phyloP scores from a whole-genome alignment of 2,888 invertebrate genomes.

The Nasonovia ribisnigri region DNA sequence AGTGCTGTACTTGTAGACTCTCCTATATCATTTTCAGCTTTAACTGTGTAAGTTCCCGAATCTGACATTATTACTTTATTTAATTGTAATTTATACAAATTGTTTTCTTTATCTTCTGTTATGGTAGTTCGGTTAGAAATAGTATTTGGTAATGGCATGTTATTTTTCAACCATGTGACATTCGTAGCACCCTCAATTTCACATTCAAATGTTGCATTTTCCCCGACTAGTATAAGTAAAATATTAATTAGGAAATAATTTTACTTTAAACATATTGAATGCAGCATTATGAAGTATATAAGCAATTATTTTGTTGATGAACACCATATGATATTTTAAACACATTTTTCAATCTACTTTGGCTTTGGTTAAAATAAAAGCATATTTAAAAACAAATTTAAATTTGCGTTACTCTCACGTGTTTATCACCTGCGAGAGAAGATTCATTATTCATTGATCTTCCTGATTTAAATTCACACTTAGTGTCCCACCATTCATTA shows the following conservation, averaged over 20 bases:
- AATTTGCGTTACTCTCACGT: conserved; percentile 60
- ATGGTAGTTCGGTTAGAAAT: conserved; percentile 73
- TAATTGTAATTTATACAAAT: conserved; percentile 79
- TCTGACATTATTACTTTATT: conserved; percentile 83
- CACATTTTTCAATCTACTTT: conserved; percentile 48
- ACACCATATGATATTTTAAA: not conserved
- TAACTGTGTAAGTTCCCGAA: conserved; percentile 90
- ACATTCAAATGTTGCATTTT: conserved; percentile 85
- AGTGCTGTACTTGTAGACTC: conserved; percentile 86
- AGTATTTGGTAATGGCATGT: conserved; percentile 82
- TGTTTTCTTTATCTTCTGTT: conserved; percentile 75
- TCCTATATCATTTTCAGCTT: conserved; percentile 85
- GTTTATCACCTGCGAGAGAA: conserved; percentile 63
- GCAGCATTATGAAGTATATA: conserved; percentile 13
- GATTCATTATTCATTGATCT: conserved; percentile 58
- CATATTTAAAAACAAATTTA: conserved; percentile 57
- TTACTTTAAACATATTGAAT: not conserved
- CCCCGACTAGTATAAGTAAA: conserved; percentile 77
- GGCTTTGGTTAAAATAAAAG: conserved; percentile 56
- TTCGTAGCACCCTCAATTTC: conserved; percentile 76
- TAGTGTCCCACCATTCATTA: conserved; percentile 64
- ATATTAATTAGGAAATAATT: not conserved
- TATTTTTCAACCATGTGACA: conserved; percentile 90
- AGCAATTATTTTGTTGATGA: conserved; percentile 34
- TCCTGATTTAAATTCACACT: conserved; percentile 63